Conservation (phyloP, 2,888 invertebrate species). For the Drosophila algonquin region DNA sequence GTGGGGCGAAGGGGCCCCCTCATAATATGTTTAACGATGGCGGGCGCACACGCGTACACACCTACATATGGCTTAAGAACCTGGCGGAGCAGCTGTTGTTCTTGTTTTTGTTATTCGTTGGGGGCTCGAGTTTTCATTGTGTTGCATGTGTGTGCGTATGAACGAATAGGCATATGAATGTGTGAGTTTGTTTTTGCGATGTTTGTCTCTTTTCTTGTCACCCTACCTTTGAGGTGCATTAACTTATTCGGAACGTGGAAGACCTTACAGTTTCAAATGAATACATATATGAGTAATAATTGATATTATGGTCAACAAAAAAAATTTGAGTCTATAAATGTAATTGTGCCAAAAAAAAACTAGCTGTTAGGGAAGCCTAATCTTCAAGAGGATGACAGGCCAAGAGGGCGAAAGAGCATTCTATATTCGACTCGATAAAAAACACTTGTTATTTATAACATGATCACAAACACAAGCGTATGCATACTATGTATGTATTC, state of each 20-base stretch:
- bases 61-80: constrained; percentile 45
- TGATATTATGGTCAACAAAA: no score
- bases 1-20: constrained; percentile 12
- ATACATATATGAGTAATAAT: neutral
- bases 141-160: constrained; percentile 23
- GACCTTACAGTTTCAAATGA: neutral
- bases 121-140: constrained; percentile 60
- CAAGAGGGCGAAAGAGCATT: no score
- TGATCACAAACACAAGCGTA: no score
- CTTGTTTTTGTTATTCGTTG: constrained; percentile 51
- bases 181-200: constrained; percentile 27
- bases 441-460: no score
- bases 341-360: neutral
- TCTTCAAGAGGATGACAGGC: no score
- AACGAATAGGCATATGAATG: constrained; percentile 4
- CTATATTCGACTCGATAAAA: no score
- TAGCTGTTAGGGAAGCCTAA: no score
- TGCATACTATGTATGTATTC: no score
- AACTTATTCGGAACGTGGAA: neutral
- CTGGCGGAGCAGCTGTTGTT: constrained; percentile 49
- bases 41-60: constrained; percentile 11
- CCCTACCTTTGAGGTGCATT: neutral
- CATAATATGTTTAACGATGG: constrained; percentile 36
- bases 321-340: no score
- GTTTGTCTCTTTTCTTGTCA: constrained; percentile 2